Base-by-base conservation (phyloP, 2,888 invertebrate genomes). In the Pristionchus fissidentatus region DNA sequence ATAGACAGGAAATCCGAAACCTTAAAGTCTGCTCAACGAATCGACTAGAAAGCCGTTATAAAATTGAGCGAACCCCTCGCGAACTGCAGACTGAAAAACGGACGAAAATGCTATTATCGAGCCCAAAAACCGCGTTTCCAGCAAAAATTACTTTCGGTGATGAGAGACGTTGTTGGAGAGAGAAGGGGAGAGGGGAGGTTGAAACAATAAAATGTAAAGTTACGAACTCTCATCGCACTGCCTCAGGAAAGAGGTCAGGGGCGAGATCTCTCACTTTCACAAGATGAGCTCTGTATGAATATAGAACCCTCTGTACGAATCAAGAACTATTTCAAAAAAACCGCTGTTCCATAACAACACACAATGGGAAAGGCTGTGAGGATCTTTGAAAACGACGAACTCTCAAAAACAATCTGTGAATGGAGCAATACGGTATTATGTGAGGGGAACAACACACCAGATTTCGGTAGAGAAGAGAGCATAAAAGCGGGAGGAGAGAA, bases 351-450 rank as follows among this genome's bases (percentile, higher is more conserved):
- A n/a, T n/a, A n/a, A 26, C 57, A 22, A 10, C 62, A 32, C 19
- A 29, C 66, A 22, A 66, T 66, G 19, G 5, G 66, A 41, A 38
- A 66, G 35, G 32, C 66, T 38, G n/a, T n/a, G 38, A 66, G 38
- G 66, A 66, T 66, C 38, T 38, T n/a, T n/a, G 38, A 38, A 22
- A 66, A 38, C 32, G 32, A 8, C 62, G 62, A 38, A n/a, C n/a
- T 22, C 10, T 22, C 38, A 66, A 10, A 15, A 66, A 41, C 38
- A 66, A 66, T 66, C 66, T 10, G 66, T 66, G 66, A 66, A 66
- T 66, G 19, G 32, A 38, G 66, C 35, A 38, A 66, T 38, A 66
- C 66, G 66, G 66, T 66, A n/a, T 66, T 10, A 15, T 66, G 66
- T 38, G 38, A 38, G 66, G 66, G n/a, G 38, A 7, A 66, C 19